Percentiles rank a stretch among this genome's conserved stretches.
Conservation (phyloP, 2,113 vertebrate genomes). For the Hippolais icterina region DNA sequence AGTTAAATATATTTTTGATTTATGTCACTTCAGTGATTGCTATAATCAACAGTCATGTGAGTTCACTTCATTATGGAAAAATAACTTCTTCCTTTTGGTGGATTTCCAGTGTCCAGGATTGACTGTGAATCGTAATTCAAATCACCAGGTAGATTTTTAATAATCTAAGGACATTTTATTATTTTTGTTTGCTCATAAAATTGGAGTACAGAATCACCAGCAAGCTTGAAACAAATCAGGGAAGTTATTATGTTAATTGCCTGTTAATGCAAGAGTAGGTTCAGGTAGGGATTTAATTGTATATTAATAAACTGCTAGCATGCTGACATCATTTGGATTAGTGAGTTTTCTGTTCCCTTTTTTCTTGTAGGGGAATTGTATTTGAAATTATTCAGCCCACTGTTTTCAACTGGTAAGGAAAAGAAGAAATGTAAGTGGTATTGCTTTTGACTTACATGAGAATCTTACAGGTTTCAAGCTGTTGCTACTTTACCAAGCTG, state of each 20-base stretch:
- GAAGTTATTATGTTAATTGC: background rate
- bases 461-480: background rate
- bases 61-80: background rate
- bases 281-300: constrained; percentile 7
- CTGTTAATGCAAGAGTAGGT: background rate
- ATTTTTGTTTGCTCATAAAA: background rate
- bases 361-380: background rate
- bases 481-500: background rate
- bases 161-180: background rate
- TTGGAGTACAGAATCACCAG: background rate
- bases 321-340: background rate
- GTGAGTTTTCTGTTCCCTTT: background rate
- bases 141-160: background rate
- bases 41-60: background rate
- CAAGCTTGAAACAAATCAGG: constrained; percentile 15
- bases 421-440: background rate
- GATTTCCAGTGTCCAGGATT: background rate
- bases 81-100: background rate
- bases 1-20: constrained; percentile 2
- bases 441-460: background rate
- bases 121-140: background rate
- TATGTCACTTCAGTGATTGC: background rate
- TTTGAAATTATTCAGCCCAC: background rate
- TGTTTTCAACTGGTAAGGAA: background rate
- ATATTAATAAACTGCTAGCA: background rate